These are phyloP conservation scores for Ctenoplectra terminalis DNA, from an alignment of 1,140 invertebrate species.

Conservation along the genomic window DNA sequence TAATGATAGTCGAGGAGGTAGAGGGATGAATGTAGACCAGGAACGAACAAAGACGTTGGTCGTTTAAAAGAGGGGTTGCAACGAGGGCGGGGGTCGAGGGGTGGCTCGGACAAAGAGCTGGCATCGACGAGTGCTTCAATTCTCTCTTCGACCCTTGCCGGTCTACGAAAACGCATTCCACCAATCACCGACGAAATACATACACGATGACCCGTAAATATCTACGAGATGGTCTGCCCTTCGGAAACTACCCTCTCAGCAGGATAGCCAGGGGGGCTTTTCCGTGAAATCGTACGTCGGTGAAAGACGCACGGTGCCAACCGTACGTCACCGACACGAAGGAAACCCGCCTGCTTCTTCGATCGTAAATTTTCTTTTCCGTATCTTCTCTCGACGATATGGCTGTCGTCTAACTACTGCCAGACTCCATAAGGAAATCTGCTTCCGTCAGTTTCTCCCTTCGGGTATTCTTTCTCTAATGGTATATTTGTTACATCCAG, in stretches of 20 bases:
- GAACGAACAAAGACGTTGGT: conserved; percentile 25
- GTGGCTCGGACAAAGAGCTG: conserved; percentile 47
- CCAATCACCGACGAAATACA: conserved; percentile 36
- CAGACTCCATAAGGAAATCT: conserved; percentile 29
- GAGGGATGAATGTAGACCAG: background rate
- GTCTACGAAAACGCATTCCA: conserved; percentile 33
- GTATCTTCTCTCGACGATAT: conserved; percentile 15
- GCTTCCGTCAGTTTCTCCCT: background rate
- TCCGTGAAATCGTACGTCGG: background rate
- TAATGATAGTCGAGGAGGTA: background rate
- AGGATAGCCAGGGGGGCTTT: conserved; percentile 11
- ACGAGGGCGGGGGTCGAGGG: background rate
- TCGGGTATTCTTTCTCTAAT: background rate
- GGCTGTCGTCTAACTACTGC: conserved; percentile 10
- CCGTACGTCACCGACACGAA: conserved; percentile 17
- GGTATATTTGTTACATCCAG: background rate
- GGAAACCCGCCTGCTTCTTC: conserved; percentile 1
- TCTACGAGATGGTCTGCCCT: conserved; percentile 6
- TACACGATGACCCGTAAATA: conserved; percentile 44
- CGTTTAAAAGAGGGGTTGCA: conserved; percentile 6
- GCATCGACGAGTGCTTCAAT: conserved; percentile 52
- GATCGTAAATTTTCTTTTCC: conserved; percentile 24
- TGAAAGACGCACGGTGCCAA: conserved; percentile 35
- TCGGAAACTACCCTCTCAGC: conserved; percentile 47
- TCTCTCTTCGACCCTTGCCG: background rate